phyloP scores from a whole-genome alignment of 2,113 vertebrate genomes.

The Pelecanoides urinatrix region DNA sequence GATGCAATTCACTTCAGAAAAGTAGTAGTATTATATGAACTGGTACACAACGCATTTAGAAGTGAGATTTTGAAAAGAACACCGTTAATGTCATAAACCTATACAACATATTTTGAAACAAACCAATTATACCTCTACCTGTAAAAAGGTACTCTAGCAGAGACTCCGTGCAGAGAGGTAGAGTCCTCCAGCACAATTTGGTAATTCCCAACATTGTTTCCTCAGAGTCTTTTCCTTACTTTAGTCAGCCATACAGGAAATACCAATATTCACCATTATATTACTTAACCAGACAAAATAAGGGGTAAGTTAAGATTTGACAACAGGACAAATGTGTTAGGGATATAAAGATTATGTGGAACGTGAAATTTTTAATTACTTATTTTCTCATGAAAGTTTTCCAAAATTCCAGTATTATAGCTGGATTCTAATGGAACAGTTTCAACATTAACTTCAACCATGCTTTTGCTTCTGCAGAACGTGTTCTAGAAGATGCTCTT shows the following conservation, averaged over 20 bases:
- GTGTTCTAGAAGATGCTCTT: neutral
- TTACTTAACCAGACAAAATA: neutral
- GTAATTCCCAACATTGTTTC: neutral
- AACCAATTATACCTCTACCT: neutral
- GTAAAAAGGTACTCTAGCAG: neutral
- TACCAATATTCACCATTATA: neutral
- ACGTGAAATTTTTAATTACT: neutral
- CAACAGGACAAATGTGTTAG: neutral
- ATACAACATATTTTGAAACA: neutral
- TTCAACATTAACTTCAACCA: neutral
- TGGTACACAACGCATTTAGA: neutral
- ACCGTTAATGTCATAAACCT: neutral
- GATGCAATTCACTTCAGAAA: neutral
- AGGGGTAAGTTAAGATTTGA: neutral
- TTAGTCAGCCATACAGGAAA: neutral
- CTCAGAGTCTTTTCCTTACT: neutral
- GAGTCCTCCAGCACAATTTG: neutral
- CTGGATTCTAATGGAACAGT: neutral
- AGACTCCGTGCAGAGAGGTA: neutral
- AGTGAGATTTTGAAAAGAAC: neutral
- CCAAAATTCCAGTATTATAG: neutral
- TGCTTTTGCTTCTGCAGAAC: neutral
- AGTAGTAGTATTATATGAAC: accelerated
- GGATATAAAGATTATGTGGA: neutral
- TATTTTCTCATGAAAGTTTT: neutral